Conservation (phyloP, 2,888 invertebrate genomes). For the Allygus modestus region DNA sequence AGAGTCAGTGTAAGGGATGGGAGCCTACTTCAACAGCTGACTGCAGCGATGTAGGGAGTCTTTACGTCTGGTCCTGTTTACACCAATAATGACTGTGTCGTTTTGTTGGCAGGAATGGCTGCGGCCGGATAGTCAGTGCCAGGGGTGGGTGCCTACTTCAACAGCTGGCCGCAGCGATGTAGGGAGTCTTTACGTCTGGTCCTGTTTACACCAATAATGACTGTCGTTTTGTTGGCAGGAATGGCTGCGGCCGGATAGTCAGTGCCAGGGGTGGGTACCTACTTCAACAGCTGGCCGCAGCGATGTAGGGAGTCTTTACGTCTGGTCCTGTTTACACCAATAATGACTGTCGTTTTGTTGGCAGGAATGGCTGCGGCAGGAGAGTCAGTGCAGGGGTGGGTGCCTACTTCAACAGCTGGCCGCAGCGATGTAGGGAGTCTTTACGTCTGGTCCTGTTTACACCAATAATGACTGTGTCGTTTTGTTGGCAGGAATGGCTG, state of each 20-base stretch:
- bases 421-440: slow-evolving; percentile 85
- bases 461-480: too few relatives aligned
- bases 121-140: slow-evolving; percentile 65
- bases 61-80: slow-evolving; percentile 93
- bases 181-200: too few relatives aligned
- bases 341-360: background rate
- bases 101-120: slow-evolving; percentile 43
- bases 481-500: slow-evolving; percentile 47
- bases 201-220: too few relatives aligned
- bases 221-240: too few relatives aligned
- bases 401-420: slow-evolving; percentile 77
- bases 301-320: slow-evolving; percentile 85
- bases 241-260: slow-evolving; percentile 65
- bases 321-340: too few relatives aligned
- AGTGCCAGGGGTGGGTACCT: slow-evolving; percentile 66
- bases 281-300: slow-evolving; percentile 80
- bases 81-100: too few relatives aligned
- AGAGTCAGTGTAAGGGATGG: slow-evolving; percentile 67
- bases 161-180: slow-evolving; percentile 80
- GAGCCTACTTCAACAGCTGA: slow-evolving; percentile 76
- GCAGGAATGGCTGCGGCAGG: slow-evolving; percentile 62
- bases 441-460: background rate
- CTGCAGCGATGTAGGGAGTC: slow-evolving; percentile 90
- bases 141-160: slow-evolving; percentile 72
- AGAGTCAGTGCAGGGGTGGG: slow-evolving; percentile 66